Base-by-base conservation (phyloP, 2,113 vertebrate species). In the Tympanuchus pallidicinctus region DNA sequence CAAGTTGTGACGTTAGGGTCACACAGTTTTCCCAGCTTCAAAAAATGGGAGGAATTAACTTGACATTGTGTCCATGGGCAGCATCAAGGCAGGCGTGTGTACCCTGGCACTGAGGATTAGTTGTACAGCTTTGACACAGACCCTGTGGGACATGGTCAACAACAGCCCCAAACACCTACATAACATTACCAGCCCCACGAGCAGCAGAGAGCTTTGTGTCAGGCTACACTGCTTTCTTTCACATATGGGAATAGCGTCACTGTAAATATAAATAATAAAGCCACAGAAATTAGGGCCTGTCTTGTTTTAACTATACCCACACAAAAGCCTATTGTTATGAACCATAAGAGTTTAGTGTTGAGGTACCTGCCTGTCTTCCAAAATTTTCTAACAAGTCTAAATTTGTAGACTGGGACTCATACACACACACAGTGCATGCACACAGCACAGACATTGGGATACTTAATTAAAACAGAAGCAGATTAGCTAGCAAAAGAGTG, bases 31-130 rank as follows among this genome's bases (percentile, higher is more conserved):
- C 20, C 30, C 65, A 45, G 63, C 48, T 76, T 47, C 56, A 34
- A 54, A 86, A 57, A 67, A 27, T 2, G 11, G 21, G 42, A 86
- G 36, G 15, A 22, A 52, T 5, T 57, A 83, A 77, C 80, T 60
- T 38, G 42, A 54, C 27, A 8, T 3, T 13, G 27, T 15, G 47
- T 19, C 38, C 73, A 22, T 3, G 30, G 50, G 17, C 76, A 92
- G 0, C 25, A 50, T 3, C 0, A 1, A 34, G 50, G 64, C 11
- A 50, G 30, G 27, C 36, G 60, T 36, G 70, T 0, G 0, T 5
- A 11, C 56, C 61, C 50, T 42, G 90, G 40, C 48, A 16, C 48
- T 11, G 21, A 72, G 61, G 42, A 73, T 81, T 67, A 71, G 19
- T 78, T 90, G 82, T 80, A 61, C 11, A 86, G 28, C 17, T 8